A percentile compares a stretch with the other conserved stretches of the same genome.
Evolutionary conservation across 2,888 invertebrate species (phyloP).

Genomic region (Emmelina monodactyla): DNA sequence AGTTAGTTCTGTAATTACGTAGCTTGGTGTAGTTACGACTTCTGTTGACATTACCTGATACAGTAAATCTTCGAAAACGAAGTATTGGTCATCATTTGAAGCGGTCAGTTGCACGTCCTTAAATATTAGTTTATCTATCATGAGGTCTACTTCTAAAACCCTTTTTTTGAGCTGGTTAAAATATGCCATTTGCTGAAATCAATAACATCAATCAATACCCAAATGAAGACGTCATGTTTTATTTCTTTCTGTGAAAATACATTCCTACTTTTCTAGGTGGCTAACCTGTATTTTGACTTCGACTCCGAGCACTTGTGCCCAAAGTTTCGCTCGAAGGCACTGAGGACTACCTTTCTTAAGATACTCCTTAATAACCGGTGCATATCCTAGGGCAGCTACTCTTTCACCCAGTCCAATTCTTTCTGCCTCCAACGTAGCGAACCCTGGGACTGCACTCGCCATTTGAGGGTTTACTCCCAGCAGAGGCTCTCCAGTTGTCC

Average conservation of each 20-base stretch:
- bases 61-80: slow-evolving; percentile 95
- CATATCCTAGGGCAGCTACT: slow-evolving; percentile 80
- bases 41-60: slow-evolving; percentile 92
- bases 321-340: slow-evolving; percentile 79
- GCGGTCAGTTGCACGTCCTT: slow-evolving; percentile 97
- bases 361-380: slow-evolving; percentile 89
- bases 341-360: slow-evolving; percentile 86
- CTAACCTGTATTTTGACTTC: slow-evolving; percentile 72
- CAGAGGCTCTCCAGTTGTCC: slow-evolving; percentile 80
- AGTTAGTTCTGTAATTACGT: too few relatives aligned
- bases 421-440: slow-evolving; percentile 71
- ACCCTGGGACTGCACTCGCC: slow-evolving; percentile 60
- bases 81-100: slow-evolving; percentile 97
- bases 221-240: too few relatives aligned
- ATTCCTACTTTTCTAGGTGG: too few relatives aligned
- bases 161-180: slow-evolving; percentile 82
- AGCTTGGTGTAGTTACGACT: too few relatives aligned
- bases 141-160: slow-evolving; percentile 87
- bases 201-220: too few relatives aligned
- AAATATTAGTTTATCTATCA: slow-evolving; percentile 93
- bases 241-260: too few relatives aligned
- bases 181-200: slow-evolving; percentile 72
- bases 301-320: slow-evolving; percentile 87
- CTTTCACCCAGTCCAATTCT: slow-evolving; percentile 78
- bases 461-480: slow-evolving; percentile 73